These are phyloP conservation scores for Percina caprodes DNA, from an alignment of 2,113 vertebrate species.

Conservation along the genomic window DNA sequence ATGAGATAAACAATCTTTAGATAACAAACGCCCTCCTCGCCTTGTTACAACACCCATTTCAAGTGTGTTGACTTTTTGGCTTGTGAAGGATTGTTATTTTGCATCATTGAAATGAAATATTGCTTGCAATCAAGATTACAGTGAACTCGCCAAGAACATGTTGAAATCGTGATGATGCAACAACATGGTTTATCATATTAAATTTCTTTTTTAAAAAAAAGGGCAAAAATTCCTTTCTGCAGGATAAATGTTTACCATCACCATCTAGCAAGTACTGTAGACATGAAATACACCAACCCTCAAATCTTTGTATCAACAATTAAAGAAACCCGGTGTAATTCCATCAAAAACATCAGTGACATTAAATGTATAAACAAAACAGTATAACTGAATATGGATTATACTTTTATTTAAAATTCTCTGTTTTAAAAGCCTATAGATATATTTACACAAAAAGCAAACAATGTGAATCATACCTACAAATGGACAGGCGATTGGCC, in stretches of 20 bases:
- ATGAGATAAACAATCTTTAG: neutral
- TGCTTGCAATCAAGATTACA: neutral
- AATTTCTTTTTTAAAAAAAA: neutral
- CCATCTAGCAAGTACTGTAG: neutral
- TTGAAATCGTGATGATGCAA: constrained; percentile 5
- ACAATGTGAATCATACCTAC: constrained; percentile 40
- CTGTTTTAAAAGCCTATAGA: constrained; percentile 46
- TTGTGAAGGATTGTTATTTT: neutral
- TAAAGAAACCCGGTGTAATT: neutral
- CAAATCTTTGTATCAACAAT: neutral
- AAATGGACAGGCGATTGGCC: constrained; percentile 26
- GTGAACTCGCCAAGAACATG: neutral
- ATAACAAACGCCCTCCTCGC: neutral
- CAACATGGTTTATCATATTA: neutral
- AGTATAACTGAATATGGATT: constrained; percentile 16
- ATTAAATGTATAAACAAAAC: constrained; percentile 11
- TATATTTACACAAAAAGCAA: constrained; percentile 52
- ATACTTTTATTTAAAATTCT: constrained; percentile 74
- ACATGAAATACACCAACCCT: neutral
- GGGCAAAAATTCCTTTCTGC: neutral
- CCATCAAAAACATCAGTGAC: neutral
- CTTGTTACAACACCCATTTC: neutral
- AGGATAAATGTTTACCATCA: neutral
- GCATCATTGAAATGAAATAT: constrained; percentile 1
- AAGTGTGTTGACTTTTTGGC: neutral